Evolutionary conservation across 2,888 invertebrate genomes (phyloP).

Genomic region (Cerceris ruficornis): DNA sequence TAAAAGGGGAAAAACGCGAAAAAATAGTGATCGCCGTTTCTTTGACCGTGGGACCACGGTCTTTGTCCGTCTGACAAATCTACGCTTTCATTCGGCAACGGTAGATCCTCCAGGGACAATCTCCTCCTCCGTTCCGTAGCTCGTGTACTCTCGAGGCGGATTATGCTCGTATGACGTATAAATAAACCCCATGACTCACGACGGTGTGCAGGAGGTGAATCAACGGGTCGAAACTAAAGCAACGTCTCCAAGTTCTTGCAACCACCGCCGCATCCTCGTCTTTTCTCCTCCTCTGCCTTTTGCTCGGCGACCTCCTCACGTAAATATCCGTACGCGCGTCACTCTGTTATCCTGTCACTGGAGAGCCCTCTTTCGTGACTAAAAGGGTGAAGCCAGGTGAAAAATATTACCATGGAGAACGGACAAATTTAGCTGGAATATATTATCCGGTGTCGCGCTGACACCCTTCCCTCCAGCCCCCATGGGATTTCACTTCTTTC

Average conservation of each 20-base stretch:
- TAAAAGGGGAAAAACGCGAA: slow-evolving; percentile 8
- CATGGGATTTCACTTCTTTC: neutral
- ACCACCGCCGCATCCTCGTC: slow-evolving; percentile 36
- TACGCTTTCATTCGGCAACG: slow-evolving; percentile 24
- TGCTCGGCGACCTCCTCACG: slow-evolving; percentile 44
- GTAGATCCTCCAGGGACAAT: slow-evolving; percentile 28
- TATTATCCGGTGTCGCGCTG: slow-evolving; percentile 25
- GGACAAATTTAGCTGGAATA: slow-evolving; percentile 51
- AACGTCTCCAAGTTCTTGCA: slow-evolving; percentile 29
- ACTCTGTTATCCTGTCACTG: slow-evolving; percentile 61
- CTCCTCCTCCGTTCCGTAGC: slow-evolving; percentile 15
- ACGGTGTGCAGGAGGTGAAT: slow-evolving; percentile 67
- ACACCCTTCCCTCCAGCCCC: neutral
- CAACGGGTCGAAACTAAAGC: slow-evolving; percentile 68
- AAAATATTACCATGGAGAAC: slow-evolving; percentile 43
- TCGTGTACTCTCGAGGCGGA: slow-evolving; percentile 31
- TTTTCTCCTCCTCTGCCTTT: slow-evolving; percentile 19
- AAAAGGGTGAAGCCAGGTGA: slow-evolving; percentile 48
- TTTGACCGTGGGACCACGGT: slow-evolving; percentile 4
- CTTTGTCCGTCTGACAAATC: slow-evolving; percentile 39
- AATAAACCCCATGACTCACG: slow-evolving; percentile 74
- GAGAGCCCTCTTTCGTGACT: slow-evolving; percentile 23
- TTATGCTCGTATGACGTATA: slow-evolving; percentile 61
- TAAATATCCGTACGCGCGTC: slow-evolving; percentile 62
- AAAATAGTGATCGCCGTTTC: slow-evolving; percentile 7